These are phyloP conservation scores for Synergus japonicus DNA, from an alignment of 2,888 invertebrate species.

Conservation along the genomic window DNA sequence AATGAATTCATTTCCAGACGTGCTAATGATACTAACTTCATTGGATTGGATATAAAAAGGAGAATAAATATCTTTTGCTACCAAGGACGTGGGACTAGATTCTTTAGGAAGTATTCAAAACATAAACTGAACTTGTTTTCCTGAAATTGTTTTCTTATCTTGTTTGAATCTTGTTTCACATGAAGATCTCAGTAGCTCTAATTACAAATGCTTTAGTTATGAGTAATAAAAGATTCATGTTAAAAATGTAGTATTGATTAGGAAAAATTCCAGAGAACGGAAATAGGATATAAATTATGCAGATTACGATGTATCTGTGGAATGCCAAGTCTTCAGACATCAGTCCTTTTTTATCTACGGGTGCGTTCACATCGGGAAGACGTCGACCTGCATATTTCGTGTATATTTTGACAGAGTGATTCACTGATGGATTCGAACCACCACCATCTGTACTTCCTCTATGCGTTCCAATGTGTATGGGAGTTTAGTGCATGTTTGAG, in stretches of 20 bases:
- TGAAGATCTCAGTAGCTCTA: neutral
- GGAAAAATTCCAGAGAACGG: slow-evolving; percentile 6
- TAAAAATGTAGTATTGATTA: neutral
- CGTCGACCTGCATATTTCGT: slow-evolving; percentile 46
- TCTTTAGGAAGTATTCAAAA: slow-evolving; percentile 5
- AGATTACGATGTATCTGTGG: neutral
- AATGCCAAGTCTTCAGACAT: neutral
- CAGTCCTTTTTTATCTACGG: slow-evolving; percentile 17
- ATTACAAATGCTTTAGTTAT: neutral
- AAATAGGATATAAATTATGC: slow-evolving; percentile 5
- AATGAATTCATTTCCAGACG: slow-evolving; percentile 5
- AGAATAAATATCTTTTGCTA: neutral
- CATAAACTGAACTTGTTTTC: neutral
- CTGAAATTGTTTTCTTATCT: neutral
- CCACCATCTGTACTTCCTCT: slow-evolving; percentile 53
- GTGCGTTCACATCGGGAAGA: slow-evolving; percentile 28
- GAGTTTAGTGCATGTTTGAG: slow-evolving; percentile 56
- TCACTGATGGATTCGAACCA: slow-evolving; percentile 53
- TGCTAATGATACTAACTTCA: neutral
- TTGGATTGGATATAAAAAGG: slow-evolving; percentile 7
- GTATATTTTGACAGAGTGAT: slow-evolving; percentile 55
- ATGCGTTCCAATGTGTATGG: slow-evolving; percentile 50
- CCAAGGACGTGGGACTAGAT: slow-evolving; percentile 8
- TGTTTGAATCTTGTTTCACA: neutral
- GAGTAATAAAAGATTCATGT: neutral